Base-by-base conservation (phyloP, 2,797 vertebrate species). In the Hippoglossus hippoglossus region DNA sequence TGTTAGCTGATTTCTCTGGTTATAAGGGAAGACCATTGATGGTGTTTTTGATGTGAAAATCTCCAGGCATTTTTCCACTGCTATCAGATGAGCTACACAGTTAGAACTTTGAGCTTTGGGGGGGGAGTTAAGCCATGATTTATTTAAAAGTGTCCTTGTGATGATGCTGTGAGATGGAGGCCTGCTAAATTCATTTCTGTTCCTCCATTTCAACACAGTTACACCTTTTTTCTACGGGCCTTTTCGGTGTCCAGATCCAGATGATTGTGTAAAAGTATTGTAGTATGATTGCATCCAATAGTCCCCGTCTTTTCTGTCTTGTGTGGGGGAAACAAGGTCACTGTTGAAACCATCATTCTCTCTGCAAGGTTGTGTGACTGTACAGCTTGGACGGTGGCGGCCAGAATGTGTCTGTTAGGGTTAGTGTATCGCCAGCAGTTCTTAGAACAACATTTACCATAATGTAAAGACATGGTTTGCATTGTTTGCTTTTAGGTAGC, bases 11-110 rank as follows among this genome's bases (percentile, higher is more conserved):
- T 60, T 67, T 54, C 15, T 67, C 0, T 67, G 2, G 0, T 50
- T 62, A 19, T 28, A 41, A 63, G 6, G 16, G 19, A 67, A 46
- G 25, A 39, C 60, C 2, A 1, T 57, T 28, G 41, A 67, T 61
- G n/a, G 26, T 63, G 51, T 46, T 47, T 81, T 59, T 47, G 54
- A 70, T 49, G 46, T 21, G 10, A 62, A 77, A 66, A 51, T 58
- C 34, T 55, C 15, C 2, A 34, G 24, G 5, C 49, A 10, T 49
- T 52, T 72, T 51, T 26, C 25, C 13, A n/a, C 25, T 26, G 9
- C 28, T 21, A 50, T 59, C 49, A 52, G 60, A 75, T 64, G 34
- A n/a, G 1, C 50, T 11, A 36, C n/a, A 58, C 47, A 49, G 47
- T 49, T 19, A 49, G 19, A 49, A 21, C 47, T n/a, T 47, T 47